phyloP scores from a whole-genome alignment of 2,797 vertebrate species.

The Falco berigora region DNA sequence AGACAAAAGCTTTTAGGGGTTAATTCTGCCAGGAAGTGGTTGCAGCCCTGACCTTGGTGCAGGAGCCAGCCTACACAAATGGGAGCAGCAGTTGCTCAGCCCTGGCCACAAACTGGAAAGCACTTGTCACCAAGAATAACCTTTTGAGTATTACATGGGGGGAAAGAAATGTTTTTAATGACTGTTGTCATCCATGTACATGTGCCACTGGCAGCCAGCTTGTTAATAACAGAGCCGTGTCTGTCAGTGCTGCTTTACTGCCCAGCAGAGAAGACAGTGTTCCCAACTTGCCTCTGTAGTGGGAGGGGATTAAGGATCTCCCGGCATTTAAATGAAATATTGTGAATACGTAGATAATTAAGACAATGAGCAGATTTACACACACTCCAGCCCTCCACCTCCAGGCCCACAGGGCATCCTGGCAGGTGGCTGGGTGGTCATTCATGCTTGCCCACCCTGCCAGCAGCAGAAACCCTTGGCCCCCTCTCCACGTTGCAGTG shows the following conservation, averaged over 20 bases:
- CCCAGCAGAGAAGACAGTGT: neutral
- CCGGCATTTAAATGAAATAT: neutral
- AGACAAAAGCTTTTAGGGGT: neutral
- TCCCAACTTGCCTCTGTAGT: neutral
- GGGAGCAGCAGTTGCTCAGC: neutral
- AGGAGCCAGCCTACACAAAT: neutral
- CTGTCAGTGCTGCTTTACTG: neutral
- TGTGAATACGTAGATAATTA: neutral
- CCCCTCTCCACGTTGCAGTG: neutral
- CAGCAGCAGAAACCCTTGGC: neutral
- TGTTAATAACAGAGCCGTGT: neutral
- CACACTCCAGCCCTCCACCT: neutral
- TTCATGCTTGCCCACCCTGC: neutral
- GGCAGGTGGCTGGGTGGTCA: neutral
- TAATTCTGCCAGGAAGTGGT: neutral
- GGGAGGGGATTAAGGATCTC: neutral
- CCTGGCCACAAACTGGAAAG: neutral
- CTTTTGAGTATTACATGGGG: neutral
- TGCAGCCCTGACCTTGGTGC: neutral
- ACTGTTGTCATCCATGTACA: rapidly evolving
- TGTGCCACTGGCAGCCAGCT: neutral
- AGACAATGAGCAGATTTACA: neutral
- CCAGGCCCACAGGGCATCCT: neutral
- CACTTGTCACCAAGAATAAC: neutral
- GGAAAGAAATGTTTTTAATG: neutral